These are phyloP conservation scores for Magallana angulata DNA, from an alignment of 1,140 invertebrate genomes.

Conservation along the genomic window DNA sequence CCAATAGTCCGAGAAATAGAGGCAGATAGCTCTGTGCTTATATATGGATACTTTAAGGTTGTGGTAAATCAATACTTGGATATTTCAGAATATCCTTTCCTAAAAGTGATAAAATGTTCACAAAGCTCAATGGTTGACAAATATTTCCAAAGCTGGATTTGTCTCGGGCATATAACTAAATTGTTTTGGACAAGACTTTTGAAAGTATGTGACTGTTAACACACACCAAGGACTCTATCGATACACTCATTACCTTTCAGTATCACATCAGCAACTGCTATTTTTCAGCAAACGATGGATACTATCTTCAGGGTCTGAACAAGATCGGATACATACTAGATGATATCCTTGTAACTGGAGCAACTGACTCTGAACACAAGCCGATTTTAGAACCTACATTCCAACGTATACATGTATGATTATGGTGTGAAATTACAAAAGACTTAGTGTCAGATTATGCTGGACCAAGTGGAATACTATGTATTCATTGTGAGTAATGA, in stretches of 20 bases:
- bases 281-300: constrained; percentile 81
- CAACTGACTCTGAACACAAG: too few species aligned
- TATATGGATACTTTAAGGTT: too few species aligned
- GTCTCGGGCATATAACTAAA: too few species aligned
- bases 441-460: constrained; percentile 44
- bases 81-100: constrained; percentile 55
- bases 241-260: constrained; percentile 53
- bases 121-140: constrained; percentile 24
- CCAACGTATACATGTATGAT: too few species aligned
- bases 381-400: too few species aligned
- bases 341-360: too few species aligned
- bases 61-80: background rate
- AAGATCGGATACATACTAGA: too few species aligned
- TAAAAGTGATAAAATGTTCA: constrained; percentile 40
- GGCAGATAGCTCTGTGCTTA: too few species aligned
- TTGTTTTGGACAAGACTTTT: background rate
- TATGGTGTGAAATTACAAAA: too few species aligned
- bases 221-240: constrained; percentile 49
- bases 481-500: constrained; percentile 10
- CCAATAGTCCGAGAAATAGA: too few species aligned
- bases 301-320: constrained; percentile 61
- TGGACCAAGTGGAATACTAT: constrained; percentile 38
- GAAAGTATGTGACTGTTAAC: too few species aligned
- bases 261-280: constrained; percentile 77
- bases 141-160: too few species aligned